Evolutionary conservation across 2,888 invertebrate species (phyloP), one percentile per base, ranked within the genome.

Genomic region (Plusia festucae): DNA sequence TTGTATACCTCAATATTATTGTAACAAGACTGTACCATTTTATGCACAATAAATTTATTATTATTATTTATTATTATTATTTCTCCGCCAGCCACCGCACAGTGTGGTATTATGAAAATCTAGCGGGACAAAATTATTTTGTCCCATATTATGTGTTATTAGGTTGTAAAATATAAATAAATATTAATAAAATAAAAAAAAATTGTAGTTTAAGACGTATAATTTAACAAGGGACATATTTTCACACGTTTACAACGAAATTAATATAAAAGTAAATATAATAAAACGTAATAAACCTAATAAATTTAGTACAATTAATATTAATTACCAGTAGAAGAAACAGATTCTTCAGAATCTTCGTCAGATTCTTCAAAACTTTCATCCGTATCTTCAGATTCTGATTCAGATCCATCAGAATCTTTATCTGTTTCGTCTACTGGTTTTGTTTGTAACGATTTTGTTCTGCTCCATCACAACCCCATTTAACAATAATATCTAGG

Each of bases 401-500:
- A 51, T 22, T 51, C 22, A 51, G 11, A 22, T 20, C 51, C 13
- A 11, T 51, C n/a, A n/a, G n/a, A n/a, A n/a, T n/a, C n/a, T n/a
- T n/a, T n/a, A n/a, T n/a, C n/a, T n/a, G n/a, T n/a, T 9, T 83
- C 71, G 15, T 73, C 73, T 51, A 80, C 71, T 53, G 85, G 83
- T 53, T 53, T 53, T 53, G 40, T 60, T 53, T 53, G 32, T 60
- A 53, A 16, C 18, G 18, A 24, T 60, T 40, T 53, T 53, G 53
- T 53, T 34, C 20, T 18, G 53, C 53, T 24, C 60, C 60, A 53
- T 60, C 60, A 60, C 60, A 60, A 18, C 60, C 53, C 53, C 60
- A 60, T 24, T 40, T 44, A 9, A 27, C 20, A 20, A 60, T 20
- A 5, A 34, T 20, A 2, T 30, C 20, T 40, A 55, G 40, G 5